These are phyloP conservation scores for Encarsia formosa DNA, from an alignment of 2,888 invertebrate genomes.

Conservation along the genomic window DNA sequence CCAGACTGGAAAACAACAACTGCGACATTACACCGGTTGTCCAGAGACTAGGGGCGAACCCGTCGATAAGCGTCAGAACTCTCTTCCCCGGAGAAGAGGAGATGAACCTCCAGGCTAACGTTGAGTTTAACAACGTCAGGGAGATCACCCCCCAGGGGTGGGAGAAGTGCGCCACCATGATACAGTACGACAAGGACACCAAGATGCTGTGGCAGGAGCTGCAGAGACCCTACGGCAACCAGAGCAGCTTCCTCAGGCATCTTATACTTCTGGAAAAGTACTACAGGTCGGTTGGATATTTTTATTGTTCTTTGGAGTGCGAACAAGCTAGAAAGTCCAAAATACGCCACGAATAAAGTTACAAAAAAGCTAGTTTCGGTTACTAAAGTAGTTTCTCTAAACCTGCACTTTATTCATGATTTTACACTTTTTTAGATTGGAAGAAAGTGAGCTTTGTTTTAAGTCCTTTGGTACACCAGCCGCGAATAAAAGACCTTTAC, in stretches of 20 bases:
- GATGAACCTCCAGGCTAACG: slow-evolving; percentile 69
- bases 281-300: slow-evolving; percentile 29
- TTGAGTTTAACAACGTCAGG: slow-evolving; percentile 69
- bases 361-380: no score
- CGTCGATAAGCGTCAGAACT: slow-evolving; percentile 77
- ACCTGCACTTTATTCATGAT: no score
- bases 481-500: no score
- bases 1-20: slow-evolving; percentile 53
- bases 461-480: no score
- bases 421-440: no score
- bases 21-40: slow-evolving; percentile 61
- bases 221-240: slow-evolving; percentile 82
- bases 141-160: slow-evolving; percentile 79
- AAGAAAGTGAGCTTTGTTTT: no score
- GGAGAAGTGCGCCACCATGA: slow-evolving; percentile 74
- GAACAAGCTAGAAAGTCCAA: no score
- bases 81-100: slow-evolving; percentile 81
- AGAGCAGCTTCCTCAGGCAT: slow-evolving; percentile 79
- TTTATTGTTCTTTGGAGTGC: no score
- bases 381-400: no score
- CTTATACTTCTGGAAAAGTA: slow-evolving; percentile 78
- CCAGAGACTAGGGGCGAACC: slow-evolving; percentile 68
- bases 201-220: slow-evolving; percentile 76
- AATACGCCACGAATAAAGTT: no score
- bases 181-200: slow-evolving; percentile 80